Conservation (phyloP, 2,113 vertebrate genomes). For the Chionomys nivalis region DNA sequence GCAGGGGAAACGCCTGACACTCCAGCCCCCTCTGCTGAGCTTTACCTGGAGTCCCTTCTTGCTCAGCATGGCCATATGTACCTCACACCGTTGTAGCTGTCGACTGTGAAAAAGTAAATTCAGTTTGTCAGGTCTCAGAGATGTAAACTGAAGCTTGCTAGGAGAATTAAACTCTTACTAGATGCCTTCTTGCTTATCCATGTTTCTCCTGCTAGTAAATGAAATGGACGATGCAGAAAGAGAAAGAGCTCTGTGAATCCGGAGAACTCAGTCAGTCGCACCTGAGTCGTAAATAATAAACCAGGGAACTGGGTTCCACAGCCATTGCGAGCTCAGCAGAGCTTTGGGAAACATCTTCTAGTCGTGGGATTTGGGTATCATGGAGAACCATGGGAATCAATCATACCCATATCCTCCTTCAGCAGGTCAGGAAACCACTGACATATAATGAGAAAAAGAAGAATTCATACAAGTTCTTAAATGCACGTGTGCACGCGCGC, state of each 20-base stretch:
- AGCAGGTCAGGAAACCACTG: not conserved
- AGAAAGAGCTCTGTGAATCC: not conserved
- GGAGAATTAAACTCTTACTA: slow-evolving; percentile 34
- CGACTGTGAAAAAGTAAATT: slow-evolving; percentile 19
- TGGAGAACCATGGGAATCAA: not conserved
- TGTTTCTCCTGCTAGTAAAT: slow-evolving; percentile 47
- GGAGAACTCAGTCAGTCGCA: slow-evolving; percentile 21
- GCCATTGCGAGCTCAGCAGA: not conserved
- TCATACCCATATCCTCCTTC: not conserved
- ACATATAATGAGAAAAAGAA: slow-evolving; percentile 35
- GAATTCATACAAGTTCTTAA: not conserved
- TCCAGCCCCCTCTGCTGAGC: not conserved
- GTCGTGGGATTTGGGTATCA: not conserved
- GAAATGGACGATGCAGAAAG: not conserved
- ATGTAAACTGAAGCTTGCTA: slow-evolving; percentile 34
- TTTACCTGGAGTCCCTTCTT: not conserved
- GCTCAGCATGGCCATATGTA: not conserved
- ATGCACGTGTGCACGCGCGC: too few relatives aligned
- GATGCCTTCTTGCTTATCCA: not conserved
- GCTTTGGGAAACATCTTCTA: not conserved
- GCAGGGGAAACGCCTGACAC: not conserved
- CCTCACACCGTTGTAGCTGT: not conserved
- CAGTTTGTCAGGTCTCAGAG: slow-evolving; percentile 9
- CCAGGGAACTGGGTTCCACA: not conserved
- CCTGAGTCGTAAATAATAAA: slow-evolving; percentile 6